These are phyloP conservation scores for Stichopus horrens DNA, from an alignment of 53 echinoderm and acorn worm species.

Conservation along the genomic window DNA sequence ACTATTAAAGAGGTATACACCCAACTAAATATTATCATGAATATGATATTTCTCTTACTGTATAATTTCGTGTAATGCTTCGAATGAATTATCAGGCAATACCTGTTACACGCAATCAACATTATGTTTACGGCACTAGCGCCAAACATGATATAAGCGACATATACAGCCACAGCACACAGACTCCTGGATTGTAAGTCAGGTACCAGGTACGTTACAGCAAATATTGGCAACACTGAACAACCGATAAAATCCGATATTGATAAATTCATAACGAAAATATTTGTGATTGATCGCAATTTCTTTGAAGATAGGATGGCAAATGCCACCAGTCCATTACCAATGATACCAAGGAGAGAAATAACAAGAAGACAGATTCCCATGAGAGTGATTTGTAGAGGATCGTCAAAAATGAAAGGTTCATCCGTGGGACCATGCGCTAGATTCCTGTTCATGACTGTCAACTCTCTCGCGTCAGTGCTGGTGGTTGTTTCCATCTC, in stretches of 20 bases:
- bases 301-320: background rate
- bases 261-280: background rate
- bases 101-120: background rate
- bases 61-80: too few relatives aligned
- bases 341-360: background rate
- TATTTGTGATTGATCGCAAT: background rate
- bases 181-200: background rate
- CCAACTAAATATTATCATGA: too few relatives aligned
- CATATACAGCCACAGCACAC: background rate
- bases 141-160: background rate
- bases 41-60: too few relatives aligned
- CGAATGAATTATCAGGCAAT: too few relatives aligned
- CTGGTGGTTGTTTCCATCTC: too few relatives aligned
- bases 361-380: background rate
- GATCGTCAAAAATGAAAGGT: background rate
- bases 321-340: background rate
- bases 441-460: too few relatives aligned
- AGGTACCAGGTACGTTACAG: background rate
- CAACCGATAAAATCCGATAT: conserved; percentile 1
- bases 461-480: too few relatives aligned
- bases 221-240: background rate
- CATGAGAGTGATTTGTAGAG: background rate
- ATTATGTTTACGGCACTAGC: background rate
- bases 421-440: too few relatives aligned
- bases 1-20: too few relatives aligned